Base-by-base conservation (phyloP, 1,140 invertebrate genomes). In the Archivesica marissinica region DNA sequence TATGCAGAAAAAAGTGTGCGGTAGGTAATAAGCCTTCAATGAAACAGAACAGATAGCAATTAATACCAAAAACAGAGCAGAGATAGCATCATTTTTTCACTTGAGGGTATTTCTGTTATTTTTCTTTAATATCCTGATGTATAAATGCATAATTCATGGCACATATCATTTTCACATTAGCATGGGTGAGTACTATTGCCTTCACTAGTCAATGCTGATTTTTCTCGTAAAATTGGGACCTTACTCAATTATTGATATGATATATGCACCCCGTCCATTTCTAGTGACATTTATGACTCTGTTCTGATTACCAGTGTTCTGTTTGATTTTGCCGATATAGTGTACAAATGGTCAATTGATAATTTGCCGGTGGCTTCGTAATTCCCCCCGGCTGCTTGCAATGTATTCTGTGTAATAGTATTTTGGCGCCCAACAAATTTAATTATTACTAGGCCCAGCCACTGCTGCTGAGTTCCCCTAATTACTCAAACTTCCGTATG, bases 101-200 rank as follows among this genome's bases (percentile, higher is more conserved):
- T n/a, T n/a, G 7, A 23, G 4, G 17, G 9, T 59, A 17, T 59
- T 59, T 59, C 33, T 6, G 23, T 23, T 30, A 59, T 6, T 59
- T 6, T 59, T 20, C 13, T 28, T 59, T 59, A 59, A 28, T 28
- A 59, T 59, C n/a, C 2, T 30, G 28, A 59, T 28, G 52, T 54
- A 59, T 59, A 59, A 59, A 59, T 59, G 56, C 56, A 59, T 59
- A 59, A 59, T 59, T 59, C 56, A 59, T 59, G 56, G 25, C 56
- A n/a, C n/a, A 59, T 59, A 59, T 59, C 56, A 28, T 28, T 28
- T 11, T n/a, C 4, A 59, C 33, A 59, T 59, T 59, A 30, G 56
- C 56, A 59, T 59, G 56, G 6, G 13, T n/a, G n/a, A 59, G 28
- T 6, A 59, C 56, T 59, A 4, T 25, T 23, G 56, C 11, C 17